phyloP scores from a whole-genome alignment of 2,888 invertebrate genomes.

The Eumacrocentrus americanus region DNA sequence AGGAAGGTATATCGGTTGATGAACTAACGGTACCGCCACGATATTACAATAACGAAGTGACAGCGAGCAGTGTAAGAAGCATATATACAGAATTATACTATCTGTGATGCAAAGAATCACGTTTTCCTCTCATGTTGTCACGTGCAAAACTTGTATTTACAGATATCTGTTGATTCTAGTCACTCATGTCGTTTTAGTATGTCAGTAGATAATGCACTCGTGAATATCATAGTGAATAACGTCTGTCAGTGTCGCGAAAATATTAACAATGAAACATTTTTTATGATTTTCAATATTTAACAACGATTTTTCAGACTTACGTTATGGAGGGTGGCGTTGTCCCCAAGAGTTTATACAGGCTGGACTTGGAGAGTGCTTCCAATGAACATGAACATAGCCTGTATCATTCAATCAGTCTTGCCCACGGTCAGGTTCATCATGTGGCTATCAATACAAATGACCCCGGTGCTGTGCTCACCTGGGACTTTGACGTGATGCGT shows the following conservation, averaged over 20 bases:
- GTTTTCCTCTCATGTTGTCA: slow-evolving; percentile 9
- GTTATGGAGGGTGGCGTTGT: slow-evolving; percentile 87
- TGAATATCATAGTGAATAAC: no score
- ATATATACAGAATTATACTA: slow-evolving; percentile 7
- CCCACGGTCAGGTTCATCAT: slow-evolving; percentile 76
- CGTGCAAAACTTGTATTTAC: not conserved
- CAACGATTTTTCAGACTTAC: slow-evolving; percentile 76
- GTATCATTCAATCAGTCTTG: slow-evolving; percentile 73
- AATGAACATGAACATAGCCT: slow-evolving; percentile 70
- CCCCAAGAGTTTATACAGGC: slow-evolving; percentile 81
- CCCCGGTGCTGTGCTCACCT: slow-evolving; percentile 88
- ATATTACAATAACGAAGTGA: slow-evolving; percentile 20
- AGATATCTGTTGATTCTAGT: not conserved
- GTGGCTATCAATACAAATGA: slow-evolving; percentile 80
- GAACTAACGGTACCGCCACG: slow-evolving; percentile 24
- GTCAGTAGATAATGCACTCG: no score
- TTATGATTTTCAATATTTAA: no score
- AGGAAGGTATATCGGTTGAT: slow-evolving; percentile 21
- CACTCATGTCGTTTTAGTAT: no score
- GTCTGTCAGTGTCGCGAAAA: no score
- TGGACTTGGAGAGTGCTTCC: slow-evolving; percentile 60
- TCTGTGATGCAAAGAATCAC: slow-evolving; percentile 16
- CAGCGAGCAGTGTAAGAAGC: slow-evolving; percentile 22
- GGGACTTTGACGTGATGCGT: slow-evolving; percentile 95
- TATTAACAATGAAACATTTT: no score